These are phyloP conservation scores for Coryphaenoides rupestris DNA, from an alignment of 2,113 vertebrate genomes.

Conservation along the genomic window DNA sequence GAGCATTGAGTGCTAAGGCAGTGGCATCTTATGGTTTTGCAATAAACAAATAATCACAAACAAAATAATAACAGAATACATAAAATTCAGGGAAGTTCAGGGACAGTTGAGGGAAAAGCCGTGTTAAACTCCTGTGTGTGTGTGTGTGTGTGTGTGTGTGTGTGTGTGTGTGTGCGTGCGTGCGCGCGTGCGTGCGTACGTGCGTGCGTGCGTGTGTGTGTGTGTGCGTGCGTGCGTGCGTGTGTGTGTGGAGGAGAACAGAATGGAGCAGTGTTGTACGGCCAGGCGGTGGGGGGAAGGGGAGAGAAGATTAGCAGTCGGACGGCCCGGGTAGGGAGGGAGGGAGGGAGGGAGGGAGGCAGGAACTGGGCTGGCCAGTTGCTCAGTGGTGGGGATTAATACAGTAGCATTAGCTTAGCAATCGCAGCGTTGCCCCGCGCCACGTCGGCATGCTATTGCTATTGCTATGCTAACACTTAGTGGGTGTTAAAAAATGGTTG, in stretches of 20 bases:
- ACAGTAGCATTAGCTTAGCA: constrained; percentile 50
- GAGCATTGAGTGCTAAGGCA: no score
- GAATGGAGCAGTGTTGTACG: constrained; percentile 57
- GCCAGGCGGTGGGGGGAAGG: constrained; percentile 30
- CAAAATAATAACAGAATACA: no score
- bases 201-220: constrained; percentile 24
- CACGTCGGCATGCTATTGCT: constrained; percentile 23
- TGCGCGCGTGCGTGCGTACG: no score
- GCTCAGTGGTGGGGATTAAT: constrained; percentile 60
- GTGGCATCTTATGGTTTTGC: no score
- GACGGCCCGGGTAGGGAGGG: constrained; percentile 1
- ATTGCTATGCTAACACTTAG: constrained; percentile 20
- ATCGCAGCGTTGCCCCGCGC: constrained; percentile 24
- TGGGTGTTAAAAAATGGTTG: not conserved
- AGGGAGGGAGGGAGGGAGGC: constrained; percentile 17
- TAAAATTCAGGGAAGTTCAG: no score
- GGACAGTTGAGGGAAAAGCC: no score
- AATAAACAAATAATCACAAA: no score
- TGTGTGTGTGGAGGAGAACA: constrained; percentile 33
- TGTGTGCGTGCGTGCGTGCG: no score
- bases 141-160: no score
- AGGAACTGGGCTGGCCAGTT: constrained; percentile 50
- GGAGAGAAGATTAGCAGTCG: constrained; percentile 55
- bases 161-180: no score
- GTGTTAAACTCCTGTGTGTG: constrained; percentile 1